Conservation (phyloP, 2,113 vertebrate species). For the Labrus mixtus region DNA sequence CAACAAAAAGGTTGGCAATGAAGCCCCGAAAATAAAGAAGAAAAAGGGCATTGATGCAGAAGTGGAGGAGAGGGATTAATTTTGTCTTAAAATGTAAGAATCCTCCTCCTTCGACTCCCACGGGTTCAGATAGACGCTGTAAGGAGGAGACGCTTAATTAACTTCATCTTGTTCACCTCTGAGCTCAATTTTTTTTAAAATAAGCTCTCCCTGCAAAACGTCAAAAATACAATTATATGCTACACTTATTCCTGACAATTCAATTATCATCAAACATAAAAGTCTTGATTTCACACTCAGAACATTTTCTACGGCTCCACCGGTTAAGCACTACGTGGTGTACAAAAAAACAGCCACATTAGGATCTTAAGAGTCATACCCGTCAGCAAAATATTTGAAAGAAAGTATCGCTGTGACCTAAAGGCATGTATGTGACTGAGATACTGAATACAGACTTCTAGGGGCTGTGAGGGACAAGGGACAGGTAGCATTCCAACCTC, state of each 20-base stretch:
- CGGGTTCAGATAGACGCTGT: slow-evolving; percentile 39
- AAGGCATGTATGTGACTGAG: slow-evolving; percentile 34
- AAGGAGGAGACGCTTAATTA: slow-evolving; percentile 63
- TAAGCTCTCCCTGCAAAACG: slow-evolving; percentile 52
- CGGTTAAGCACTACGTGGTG: slow-evolving; percentile 14
- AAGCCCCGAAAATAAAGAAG: slow-evolving; percentile 4
- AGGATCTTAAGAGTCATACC: slow-evolving; percentile 24
- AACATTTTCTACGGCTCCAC: slow-evolving; percentile 49
- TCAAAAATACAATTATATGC: slow-evolving; percentile 78
- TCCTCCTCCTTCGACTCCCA: slow-evolving; percentile 39
- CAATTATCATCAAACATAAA: slow-evolving; percentile 77
- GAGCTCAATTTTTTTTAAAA: slow-evolving; percentile 57
- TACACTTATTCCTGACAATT: slow-evolving; percentile 77
- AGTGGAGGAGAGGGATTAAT: slow-evolving; percentile 31
- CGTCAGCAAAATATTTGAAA: slow-evolving; percentile 44
- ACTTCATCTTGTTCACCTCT: slow-evolving; percentile 71
- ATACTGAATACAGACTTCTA: slow-evolving; percentile 29
- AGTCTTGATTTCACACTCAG: slow-evolving; percentile 59
- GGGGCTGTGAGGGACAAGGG: slow-evolving; percentile 44
- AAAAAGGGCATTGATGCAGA: slow-evolving; percentile 15
- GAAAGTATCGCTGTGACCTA: slow-evolving; percentile 46
- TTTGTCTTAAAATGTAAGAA: slow-evolving; percentile 32
- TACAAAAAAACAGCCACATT: slow-evolving; percentile 27
- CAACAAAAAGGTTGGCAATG: slow-evolving; percentile 17
- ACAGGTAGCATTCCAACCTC: slow-evolving; percentile 61